A percentile compares a stretch with the other conserved stretches of the same genome.
Evolutionary conservation across 2,797 vertebrate genomes (phyloP).

Genomic region (Chelon labrosus): DNA sequence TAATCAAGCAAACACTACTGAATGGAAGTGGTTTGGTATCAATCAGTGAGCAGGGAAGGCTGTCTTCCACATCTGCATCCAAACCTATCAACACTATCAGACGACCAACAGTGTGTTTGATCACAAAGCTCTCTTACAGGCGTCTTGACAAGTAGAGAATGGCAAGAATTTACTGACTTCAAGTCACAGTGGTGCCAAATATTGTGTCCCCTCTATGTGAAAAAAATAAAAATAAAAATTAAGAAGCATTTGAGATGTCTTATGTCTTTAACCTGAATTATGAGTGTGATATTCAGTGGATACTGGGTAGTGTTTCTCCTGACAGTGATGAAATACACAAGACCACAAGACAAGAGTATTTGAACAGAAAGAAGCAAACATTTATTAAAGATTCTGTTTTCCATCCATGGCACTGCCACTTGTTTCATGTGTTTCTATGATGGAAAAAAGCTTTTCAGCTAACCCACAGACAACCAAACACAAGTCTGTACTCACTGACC

Average conservation of each 20-base stretch:
- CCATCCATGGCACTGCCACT: no score
- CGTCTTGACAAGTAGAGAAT: constrained; percentile 15
- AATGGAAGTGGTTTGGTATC: constrained; percentile 7
- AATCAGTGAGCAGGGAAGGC: constrained; percentile 23
- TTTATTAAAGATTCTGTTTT: no score
- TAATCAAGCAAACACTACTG: constrained; percentile 36
- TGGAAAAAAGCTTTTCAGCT: background rate
- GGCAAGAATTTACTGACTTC: background rate
- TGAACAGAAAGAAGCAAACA: no score
- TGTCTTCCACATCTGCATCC: background rate
- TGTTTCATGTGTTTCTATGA: no score
- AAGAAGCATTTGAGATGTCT: no score
- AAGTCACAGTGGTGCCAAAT: background rate
- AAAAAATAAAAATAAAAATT: no score
- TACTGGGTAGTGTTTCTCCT: no score
- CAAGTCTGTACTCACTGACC: background rate
- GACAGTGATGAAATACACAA: no score
- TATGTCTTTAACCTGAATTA: no score
- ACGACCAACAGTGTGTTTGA: constrained; percentile 7
- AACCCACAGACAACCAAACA: background rate
- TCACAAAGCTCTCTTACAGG: background rate
- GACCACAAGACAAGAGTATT: no score
- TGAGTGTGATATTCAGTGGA: no score
- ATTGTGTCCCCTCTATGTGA: background rate
- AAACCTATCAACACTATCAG: background rate